Base-by-base conservation (phyloP, 2,888 invertebrate genomes). In the Parnassius glacialis region DNA sequence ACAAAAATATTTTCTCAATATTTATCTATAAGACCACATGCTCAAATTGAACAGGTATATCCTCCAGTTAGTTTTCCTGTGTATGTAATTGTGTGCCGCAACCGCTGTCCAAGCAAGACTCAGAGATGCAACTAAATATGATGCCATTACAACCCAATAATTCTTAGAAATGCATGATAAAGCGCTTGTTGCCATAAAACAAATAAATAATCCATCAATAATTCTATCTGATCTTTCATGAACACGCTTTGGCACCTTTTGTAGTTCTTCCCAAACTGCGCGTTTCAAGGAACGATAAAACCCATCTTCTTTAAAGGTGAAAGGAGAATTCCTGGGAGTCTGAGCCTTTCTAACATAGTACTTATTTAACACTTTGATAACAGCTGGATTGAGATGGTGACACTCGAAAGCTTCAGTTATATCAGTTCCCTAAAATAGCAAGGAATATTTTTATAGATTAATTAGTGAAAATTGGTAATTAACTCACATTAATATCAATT, bases 31-130 rank as follows among this genome's bases (percentile, higher is more conserved):
- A 1, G 94, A 94, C 92, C 95, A 89, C 61, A 94, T 73, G n/a
- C 93, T 91, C 48, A 97, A 82, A 70, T 96, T 95, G 71, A 95
- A 95, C 57, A 95, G 93, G 72, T 94, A 95, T 95, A 96, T 96
- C 64, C 96, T 93, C 93, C 95, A 96, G 74, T 94, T 96, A 67
- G 95, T 94, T 67, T 88, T 93, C 74, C 93, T 93, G 77, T 97
- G 97, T 67, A 96, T 94, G 76, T 95, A 97, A 76, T 97, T 97
- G 76, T 97, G 97, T 0, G 94, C 91, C 0, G 93, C 92, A 3
- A 95, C 91, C 0, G 92, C 82, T 0, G 93, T 84, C 92, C 94
- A 93, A 2, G 92, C 90, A 3, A 96, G 78, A 0, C 93, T 78
- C 0, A 93, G 52, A 2, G 94, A 80, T 1, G 89, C 84, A 16